phyloP scores from a whole-genome alignment of 2,797 vertebrate species.

The Rhinophrynus dorsalis region DNA sequence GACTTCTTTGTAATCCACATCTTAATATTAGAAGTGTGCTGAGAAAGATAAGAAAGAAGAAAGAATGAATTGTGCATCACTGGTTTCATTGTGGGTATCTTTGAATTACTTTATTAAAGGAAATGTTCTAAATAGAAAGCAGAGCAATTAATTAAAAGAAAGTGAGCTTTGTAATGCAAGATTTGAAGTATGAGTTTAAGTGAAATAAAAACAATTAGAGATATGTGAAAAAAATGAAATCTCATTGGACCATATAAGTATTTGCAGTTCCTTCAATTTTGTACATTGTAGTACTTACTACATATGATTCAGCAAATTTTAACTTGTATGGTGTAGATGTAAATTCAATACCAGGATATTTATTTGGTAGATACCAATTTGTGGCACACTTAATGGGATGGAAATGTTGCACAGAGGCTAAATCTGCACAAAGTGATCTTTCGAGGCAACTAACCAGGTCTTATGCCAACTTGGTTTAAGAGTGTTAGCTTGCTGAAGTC shows the following conservation, averaged over 20 bases:
- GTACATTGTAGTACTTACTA: background rate
- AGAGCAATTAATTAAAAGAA: slow-evolving; percentile 15
- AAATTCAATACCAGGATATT: too few relatives aligned
- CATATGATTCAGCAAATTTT: too few relatives aligned
- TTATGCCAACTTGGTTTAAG: too few relatives aligned
- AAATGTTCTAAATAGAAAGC: slow-evolving; percentile 13
- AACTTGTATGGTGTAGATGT: too few relatives aligned
- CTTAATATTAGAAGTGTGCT: slow-evolving; percentile 5
- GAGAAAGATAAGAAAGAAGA: slow-evolving; percentile 18
- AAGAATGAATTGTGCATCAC: background rate
- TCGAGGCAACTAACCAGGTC: too few relatives aligned
- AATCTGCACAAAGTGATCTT: too few relatives aligned
- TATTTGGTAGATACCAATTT: too few relatives aligned
- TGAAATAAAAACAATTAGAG: slow-evolving; percentile 20
- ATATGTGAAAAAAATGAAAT: background rate
- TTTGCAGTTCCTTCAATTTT: background rate
- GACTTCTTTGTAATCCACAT: background rate
- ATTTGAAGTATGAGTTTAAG: background rate
- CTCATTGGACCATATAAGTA: background rate
- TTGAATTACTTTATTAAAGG: slow-evolving; percentile 13
- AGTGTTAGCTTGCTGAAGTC: too few relatives aligned
- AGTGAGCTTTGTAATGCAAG: background rate
- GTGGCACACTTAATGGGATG: too few relatives aligned
- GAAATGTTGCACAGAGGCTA: too few relatives aligned
- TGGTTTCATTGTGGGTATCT: slow-evolving; percentile 5